Evolutionary conservation across 2,888 invertebrate genomes (phyloP).

Genomic region (Rhodophaea formosa): DNA sequence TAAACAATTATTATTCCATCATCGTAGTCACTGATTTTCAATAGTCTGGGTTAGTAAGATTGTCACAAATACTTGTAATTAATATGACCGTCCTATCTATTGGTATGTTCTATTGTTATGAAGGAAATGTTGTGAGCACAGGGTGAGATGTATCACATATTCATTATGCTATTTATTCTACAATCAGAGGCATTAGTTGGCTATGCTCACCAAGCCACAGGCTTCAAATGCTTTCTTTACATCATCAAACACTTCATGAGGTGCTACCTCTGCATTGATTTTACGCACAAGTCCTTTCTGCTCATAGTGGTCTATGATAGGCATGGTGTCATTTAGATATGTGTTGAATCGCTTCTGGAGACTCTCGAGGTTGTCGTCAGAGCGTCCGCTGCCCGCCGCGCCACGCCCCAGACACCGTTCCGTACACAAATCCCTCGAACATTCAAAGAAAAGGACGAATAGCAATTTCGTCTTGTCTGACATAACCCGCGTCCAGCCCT

Average conservation of each 20-base stretch:
- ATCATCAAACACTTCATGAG: slow-evolving; percentile 84
- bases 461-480: slow-evolving; percentile 89
- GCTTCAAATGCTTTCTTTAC: slow-evolving; percentile 77
- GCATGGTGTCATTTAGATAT: slow-evolving; percentile 92
- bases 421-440: slow-evolving; percentile 91
- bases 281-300: slow-evolving; percentile 85
- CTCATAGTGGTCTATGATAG: slow-evolving; percentile 93
- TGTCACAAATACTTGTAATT: no score
- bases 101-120: slow-evolving; percentile 20
- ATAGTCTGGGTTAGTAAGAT: no score
- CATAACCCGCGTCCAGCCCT: slow-evolving; percentile 96
- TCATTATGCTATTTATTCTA: slow-evolving; percentile 37
- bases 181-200: slow-evolving; percentile 40
- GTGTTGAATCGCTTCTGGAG: slow-evolving; percentile 93
- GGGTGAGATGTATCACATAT: slow-evolving; percentile 21
- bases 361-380: slow-evolving; percentile 96
- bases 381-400: slow-evolving; percentile 92
- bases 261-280: slow-evolving; percentile 86
- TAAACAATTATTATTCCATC: no score
- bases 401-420: slow-evolving; percentile 93
- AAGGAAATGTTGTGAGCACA: slow-evolving; percentile 17
- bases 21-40: no score
- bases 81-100: no score
- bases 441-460: slow-evolving; percentile 96
- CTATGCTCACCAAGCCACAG: slow-evolving; percentile 53